Percentiles rank a stretch among this genome's conserved stretches.
phyloP scores from a whole-genome alignment of 1,140 invertebrate genomes.

The Trypoxylus dichotomus region DNA sequence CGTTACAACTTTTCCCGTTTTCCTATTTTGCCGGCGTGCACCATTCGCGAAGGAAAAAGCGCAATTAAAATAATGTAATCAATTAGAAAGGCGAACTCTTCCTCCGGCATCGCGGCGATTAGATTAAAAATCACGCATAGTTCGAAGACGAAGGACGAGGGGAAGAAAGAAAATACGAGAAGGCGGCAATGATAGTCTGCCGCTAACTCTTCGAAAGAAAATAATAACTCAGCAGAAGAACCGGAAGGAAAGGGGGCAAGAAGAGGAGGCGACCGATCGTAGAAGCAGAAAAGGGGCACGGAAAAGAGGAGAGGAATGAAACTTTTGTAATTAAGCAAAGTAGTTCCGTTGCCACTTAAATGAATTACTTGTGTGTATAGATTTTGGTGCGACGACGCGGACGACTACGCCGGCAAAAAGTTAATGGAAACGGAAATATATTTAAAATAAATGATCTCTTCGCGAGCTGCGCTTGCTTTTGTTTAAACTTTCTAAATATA shows the following conservation, averaged over 20 bases:
- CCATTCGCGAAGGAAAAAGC: background rate
- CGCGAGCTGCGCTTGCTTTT: background rate
- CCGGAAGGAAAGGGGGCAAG: background rate
- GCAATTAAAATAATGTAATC: conserved; percentile 16
- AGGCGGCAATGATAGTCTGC: background rate
- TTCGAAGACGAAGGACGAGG: background rate
- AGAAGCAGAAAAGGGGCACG: background rate
- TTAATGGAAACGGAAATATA: conserved; percentile 17
- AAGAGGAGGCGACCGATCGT: background rate
- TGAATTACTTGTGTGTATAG: conserved; percentile 25
- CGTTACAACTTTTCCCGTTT: too few species aligned
- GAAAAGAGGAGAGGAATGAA: background rate
- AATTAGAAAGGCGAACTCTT: background rate
- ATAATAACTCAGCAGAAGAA: conserved; percentile 21
- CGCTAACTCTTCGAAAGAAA: background rate
- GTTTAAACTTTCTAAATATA: background rate
- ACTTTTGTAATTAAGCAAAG: conserved; percentile 24
- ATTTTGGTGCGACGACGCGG: background rate
- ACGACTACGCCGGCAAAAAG: background rate
- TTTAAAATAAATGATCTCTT: conserved; percentile 14
- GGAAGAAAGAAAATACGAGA: too few species aligned
- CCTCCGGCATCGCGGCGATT: background rate
- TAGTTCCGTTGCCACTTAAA: conserved; percentile 22
- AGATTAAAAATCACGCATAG: conserved; percentile 21
- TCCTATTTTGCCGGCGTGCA: too few species aligned